Evolutionary conservation across 2,113 vertebrate species (phyloP), one percentile per base, ranked within the genome.

Genomic region (Rhinolophus sinicus): DNA sequence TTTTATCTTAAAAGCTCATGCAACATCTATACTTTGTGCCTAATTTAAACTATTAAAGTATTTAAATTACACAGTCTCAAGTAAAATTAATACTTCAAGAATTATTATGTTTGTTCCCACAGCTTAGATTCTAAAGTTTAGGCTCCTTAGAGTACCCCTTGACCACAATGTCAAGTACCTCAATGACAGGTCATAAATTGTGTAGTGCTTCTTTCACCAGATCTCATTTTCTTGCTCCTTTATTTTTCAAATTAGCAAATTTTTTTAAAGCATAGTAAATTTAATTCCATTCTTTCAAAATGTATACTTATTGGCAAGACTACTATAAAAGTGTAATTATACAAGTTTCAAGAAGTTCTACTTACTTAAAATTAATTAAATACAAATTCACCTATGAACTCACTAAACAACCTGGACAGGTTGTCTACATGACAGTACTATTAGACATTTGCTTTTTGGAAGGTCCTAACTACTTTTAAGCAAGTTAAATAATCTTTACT

Each of bases 261-360:
- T 38, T 82, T 94, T 87, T 47, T 6, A 84, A 91, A 88, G 22
- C 52, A 90, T 1, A 75, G 18, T 65, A 93, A 77, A 83, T 78
- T 69, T 75, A 89, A 94, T 60, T n/a, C 24, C 38, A 16, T 24
- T 85, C 40, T 94, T 93, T 90, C 64, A 76, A 95, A 93, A 95
- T 81, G 4, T 56, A 75, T 40, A 90, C 54, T 67, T 80, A 76
- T 30, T 96, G 35, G 40, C 56, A 94, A 97, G 93, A 62, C 38
- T 92, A 95, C 1, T 90, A 8, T 62, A 38, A 93, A 97, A 84
- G 26, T 65, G 86, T 80, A 93, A 70, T 95, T 89, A 92, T 9
- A 82, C 93, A 93, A 81, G 30, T 97, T 87, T 95, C 72, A 84
- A 94, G 19, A 90, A 87, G 60, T 84, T 95, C 78, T 94, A 88